Conservation (phyloP, 2,113 vertebrate species). For the Gallinago jamesoni region DNA sequence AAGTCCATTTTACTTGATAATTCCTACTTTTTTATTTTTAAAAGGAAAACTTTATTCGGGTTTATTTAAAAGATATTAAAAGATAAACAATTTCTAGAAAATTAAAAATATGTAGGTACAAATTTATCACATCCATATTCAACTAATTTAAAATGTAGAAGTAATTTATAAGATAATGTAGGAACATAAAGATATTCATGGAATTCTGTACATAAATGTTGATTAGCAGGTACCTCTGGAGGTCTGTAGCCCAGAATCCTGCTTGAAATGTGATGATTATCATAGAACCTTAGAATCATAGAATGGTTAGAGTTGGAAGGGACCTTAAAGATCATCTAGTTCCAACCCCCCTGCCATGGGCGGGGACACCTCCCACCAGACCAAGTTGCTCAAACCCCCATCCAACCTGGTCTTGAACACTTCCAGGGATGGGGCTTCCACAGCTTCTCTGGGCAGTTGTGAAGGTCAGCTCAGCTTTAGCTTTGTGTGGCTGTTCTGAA, state of each 20-base stretch:
- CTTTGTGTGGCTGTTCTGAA: background rate
- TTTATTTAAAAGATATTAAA: background rate
- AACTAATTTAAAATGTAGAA: background rate
- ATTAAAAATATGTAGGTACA: background rate
- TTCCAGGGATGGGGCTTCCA: too few relatives aligned
- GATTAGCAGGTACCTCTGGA: background rate
- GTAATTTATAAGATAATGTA: background rate
- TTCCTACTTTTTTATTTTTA: background rate
- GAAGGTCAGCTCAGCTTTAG: background rate
- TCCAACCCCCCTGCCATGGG: too few relatives aligned
- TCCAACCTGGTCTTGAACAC: too few relatives aligned
- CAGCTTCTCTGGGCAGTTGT: too few relatives aligned
- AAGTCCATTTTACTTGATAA: background rate
- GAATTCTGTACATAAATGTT: background rate
- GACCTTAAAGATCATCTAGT: too few relatives aligned
- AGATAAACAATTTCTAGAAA: background rate
- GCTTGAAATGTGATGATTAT: background rate
- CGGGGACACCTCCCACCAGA: too few relatives aligned
- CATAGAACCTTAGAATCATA: too few relatives aligned
- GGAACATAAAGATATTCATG: fast-evolving
- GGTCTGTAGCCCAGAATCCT: background rate
- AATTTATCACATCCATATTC: background rate
- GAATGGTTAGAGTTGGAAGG: too few relatives aligned
- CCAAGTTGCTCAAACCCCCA: too few relatives aligned
- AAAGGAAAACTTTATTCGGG: background rate